Evolutionary conservation across 1,140 invertebrate species (phyloP).

Genomic region (Streblospio benedicti): DNA sequence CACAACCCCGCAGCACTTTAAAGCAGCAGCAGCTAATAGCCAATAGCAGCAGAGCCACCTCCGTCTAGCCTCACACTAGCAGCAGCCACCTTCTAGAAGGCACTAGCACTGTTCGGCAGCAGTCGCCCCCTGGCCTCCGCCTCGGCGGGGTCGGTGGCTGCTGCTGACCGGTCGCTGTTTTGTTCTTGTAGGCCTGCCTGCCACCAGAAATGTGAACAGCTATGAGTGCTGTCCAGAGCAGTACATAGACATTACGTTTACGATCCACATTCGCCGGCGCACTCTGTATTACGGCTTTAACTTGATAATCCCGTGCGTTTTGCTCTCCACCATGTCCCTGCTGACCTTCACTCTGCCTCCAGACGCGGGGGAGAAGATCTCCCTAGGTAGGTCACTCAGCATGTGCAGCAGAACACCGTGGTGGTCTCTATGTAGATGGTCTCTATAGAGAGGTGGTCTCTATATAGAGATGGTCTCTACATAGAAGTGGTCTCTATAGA

Average conservation of each 20-base stretch:
- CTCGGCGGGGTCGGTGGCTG: no score
- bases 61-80: no score
- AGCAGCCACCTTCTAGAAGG: no score
- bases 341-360: constrained; percentile 96
- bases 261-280: constrained; percentile 90
- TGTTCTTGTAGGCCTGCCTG: constrained; percentile 37
- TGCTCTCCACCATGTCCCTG: constrained; percentile 97
- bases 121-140: no score
- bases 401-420: not conserved
- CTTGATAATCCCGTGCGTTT: constrained; percentile 96
- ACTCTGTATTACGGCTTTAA: constrained; percentile 99
- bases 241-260: constrained; percentile 93
- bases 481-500: not conserved
- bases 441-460: not conserved
- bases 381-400: constrained; percentile 61
- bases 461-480: not conserved
- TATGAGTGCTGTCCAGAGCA: constrained; percentile 52
- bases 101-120: no score
- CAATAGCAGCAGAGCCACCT: no score
- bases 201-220: constrained; percentile 30
- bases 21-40: no score
- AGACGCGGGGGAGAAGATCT: constrained; percentile 98
- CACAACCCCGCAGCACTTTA: no score
- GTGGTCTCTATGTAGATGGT: not conserved
- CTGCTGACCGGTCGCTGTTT: no score